A percentile compares a stretch with the other conserved stretches of the same genome.
Evolutionary conservation across 2,113 vertebrate species (phyloP).

Genomic region (Alethe diademata): DNA sequence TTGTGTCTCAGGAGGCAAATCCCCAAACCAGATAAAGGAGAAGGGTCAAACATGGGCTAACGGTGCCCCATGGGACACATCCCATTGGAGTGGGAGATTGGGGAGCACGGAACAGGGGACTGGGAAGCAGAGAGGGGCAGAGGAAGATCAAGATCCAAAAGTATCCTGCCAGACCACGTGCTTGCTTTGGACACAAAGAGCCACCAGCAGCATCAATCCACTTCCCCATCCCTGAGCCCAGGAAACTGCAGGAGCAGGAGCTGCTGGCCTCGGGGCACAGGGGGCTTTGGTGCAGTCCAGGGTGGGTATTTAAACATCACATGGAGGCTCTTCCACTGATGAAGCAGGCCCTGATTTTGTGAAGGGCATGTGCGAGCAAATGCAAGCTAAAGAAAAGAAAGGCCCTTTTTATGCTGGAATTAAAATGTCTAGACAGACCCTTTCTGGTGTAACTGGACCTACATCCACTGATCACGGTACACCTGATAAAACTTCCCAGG

Average conservation of each 20-base stretch:
- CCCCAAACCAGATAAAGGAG: neutral
- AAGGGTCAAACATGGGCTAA: neutral
- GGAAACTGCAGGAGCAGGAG: neutral
- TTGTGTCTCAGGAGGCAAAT: neutral
- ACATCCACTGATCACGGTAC: neutral
- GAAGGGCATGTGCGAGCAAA: neutral
- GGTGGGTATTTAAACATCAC: neutral
- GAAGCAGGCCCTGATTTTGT: neutral
- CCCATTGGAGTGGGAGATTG: rapidly evolving
- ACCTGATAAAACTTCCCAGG: constrained; percentile 43
- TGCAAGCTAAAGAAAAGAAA: neutral
- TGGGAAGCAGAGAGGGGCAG: neutral
- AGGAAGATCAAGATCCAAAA: neutral
- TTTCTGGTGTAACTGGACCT: constrained; percentile 21
- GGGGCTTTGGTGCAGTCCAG: neutral
- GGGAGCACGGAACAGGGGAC: neutral
- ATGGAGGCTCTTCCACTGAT: neutral
- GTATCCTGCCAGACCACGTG: neutral
- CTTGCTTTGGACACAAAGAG: neutral
- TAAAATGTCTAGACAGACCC: constrained; percentile 35
- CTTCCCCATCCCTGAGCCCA: neutral
- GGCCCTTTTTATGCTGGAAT: neutral
- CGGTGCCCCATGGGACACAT: neutral
- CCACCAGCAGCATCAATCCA: neutral
- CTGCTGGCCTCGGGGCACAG: rapidly evolving